A percentile compares a stretch with the other conserved stretches of the same genome.
phyloP scores from a whole-genome alignment of 2,888 invertebrate species.

The Drosophila sordidapex region DNA sequence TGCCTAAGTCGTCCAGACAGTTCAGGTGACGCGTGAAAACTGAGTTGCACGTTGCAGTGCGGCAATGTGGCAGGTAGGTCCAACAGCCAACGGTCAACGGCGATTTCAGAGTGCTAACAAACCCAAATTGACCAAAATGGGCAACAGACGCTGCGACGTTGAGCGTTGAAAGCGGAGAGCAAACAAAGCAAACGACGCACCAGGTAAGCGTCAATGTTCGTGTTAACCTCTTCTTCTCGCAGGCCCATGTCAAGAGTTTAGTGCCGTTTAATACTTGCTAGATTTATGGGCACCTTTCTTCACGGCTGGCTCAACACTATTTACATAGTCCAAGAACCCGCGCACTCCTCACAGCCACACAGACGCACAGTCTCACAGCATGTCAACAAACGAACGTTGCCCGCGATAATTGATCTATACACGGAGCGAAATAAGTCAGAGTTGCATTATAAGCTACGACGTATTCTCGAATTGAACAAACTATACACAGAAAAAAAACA shows the following conservation, averaged over 20 bases:
- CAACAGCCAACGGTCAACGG: conserved; percentile 13
- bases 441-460: neutral
- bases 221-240: conserved; percentile 6
- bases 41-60: conserved; percentile 34
- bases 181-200: conserved; percentile 56
- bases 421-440: neutral
- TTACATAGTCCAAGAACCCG: conserved; percentile 63
- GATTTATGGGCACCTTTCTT: conserved; percentile 68
- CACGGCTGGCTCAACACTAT: conserved; percentile 53
- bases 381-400: conserved; percentile 68
- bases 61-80: conserved; percentile 42
- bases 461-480: neutral
- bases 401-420: conserved; percentile 77
- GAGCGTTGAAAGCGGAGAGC: conserved; percentile 16
- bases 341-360: conserved; percentile 28
- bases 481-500: neutral
- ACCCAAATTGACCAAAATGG: conserved; percentile 70
- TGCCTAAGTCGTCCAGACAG: conserved; percentile 67
- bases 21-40: conserved; percentile 54
- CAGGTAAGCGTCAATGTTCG: conserved; percentile 40
- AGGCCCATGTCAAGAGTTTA: conserved; percentile 42
- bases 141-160: conserved; percentile 9
- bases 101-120: conserved; percentile 50
- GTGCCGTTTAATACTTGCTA: conserved; percentile 55
- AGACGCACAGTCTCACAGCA: conserved; percentile 60